Percentiles rank a stretch among this genome's conserved stretches.
Conservation (phyloP, 2,113 vertebrate species). For the Cottus gobio region DNA sequence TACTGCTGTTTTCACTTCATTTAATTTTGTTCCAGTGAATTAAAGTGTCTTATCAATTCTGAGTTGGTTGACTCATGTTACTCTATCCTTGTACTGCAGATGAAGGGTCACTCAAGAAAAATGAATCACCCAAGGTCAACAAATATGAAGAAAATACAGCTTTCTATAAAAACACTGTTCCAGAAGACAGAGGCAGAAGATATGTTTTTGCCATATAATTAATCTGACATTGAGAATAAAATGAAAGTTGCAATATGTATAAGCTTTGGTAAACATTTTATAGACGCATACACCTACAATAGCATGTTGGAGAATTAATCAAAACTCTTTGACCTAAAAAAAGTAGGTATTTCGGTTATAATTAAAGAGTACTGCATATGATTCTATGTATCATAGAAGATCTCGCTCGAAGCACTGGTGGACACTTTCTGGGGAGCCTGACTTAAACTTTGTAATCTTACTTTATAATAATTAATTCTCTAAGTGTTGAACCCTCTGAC, state of each 20-base stretch:
- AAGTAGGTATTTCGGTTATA: conserved; percentile 1
- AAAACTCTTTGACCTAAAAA: conserved; percentile 17
- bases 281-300: not conserved
- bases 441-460: conserved; percentile 38
- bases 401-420: conserved; percentile 6
- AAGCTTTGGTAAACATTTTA: not conserved
- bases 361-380: conserved; percentile 26
- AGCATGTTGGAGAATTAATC: not conserved
- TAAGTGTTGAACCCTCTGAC: conserved; percentile 29
- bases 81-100: not conserved
- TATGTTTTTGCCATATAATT: not conserved
- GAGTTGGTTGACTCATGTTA: not conserved
- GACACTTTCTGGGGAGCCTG: not conserved
- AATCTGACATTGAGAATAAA: not conserved
- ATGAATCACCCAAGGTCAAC: not conserved
- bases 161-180: not conserved
- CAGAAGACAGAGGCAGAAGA: not conserved
- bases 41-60: not conserved
- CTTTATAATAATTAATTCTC: conserved; percentile 43
- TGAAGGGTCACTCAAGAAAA: not conserved
- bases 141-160: not conserved
- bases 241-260: not conserved
- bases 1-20: conserved; percentile 1
- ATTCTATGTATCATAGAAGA: conserved; percentile 35
- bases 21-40: not conserved